These are phyloP conservation scores for Psilopogon haemacephalus DNA, from an alignment of 2,113 vertebrate species.

Conservation along the genomic window DNA sequence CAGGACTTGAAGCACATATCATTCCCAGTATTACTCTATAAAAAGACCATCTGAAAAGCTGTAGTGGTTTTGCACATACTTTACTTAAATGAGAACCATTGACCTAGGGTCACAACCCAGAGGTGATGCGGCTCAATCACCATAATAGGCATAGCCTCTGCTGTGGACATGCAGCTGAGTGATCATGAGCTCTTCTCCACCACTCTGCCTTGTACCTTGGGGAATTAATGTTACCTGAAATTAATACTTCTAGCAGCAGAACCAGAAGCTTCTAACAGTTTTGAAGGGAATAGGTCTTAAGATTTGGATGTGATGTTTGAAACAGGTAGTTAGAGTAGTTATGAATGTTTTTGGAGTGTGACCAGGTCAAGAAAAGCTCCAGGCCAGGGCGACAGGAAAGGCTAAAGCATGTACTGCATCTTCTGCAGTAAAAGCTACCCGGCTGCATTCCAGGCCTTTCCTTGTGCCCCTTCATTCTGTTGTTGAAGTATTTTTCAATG, in stretches of 20 bases:
- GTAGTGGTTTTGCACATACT: not conserved
- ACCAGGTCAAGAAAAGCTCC: not conserved
- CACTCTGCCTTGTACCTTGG: not conserved
- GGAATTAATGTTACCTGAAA: not conserved
- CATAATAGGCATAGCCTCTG: not conserved
- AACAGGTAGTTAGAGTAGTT: not conserved
- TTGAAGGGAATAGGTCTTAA: not conserved
- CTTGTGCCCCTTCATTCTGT: not conserved
- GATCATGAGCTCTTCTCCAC: not conserved
- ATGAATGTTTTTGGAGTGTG: not conserved
- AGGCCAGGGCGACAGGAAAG: not conserved
- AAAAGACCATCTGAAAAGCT: not conserved
- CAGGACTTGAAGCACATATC: not conserved
- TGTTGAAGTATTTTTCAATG: not conserved
- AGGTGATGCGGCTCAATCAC: not conserved
- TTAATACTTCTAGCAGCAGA: not conserved
- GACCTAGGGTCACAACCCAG: not conserved
- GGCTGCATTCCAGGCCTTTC: not conserved
- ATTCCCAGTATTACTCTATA: not conserved
- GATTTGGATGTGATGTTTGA: not conserved
- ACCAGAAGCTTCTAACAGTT: not conserved
- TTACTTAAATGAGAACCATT: not conserved
- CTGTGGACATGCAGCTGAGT: not conserved
- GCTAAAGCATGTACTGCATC: not conserved
- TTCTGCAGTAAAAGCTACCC: not conserved